A percentile compares a stretch with the other conserved stretches of the same genome.
Conservation (phyloP, 2,888 invertebrate genomes). For the Euproctis similis region DNA sequence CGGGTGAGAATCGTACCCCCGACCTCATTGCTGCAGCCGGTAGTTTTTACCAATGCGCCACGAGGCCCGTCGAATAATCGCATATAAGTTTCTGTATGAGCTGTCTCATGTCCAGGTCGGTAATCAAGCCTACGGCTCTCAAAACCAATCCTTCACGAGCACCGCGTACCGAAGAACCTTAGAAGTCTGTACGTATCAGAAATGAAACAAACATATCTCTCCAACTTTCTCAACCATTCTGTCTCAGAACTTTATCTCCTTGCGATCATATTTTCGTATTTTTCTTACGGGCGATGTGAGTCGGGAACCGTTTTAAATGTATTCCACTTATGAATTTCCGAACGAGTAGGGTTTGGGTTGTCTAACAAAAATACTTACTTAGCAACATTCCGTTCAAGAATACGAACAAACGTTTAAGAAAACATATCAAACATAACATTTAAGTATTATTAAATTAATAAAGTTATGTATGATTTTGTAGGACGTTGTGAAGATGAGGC, state of each 20-base stretch:
- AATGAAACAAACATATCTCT: slow-evolving; percentile 47
- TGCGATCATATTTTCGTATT: slow-evolving; percentile 55
- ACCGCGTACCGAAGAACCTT: too few relatives aligned
- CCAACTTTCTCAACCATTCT: slow-evolving; percentile 37
- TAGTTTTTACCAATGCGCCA: too few relatives aligned
- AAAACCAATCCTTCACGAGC: too few relatives aligned
- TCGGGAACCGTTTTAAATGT: slow-evolving; percentile 50
- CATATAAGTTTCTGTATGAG: too few relatives aligned
- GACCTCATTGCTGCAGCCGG: too few relatives aligned
- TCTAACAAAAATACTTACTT: slow-evolving; percentile 61
- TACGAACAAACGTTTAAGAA: slow-evolving; percentile 49
- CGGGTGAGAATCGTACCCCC: too few relatives aligned
- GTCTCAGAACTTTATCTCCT: slow-evolving; percentile 37
- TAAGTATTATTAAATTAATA: slow-evolving; percentile 50
- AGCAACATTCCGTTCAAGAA: slow-evolving; percentile 36
- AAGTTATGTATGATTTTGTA: slow-evolving; percentile 37
- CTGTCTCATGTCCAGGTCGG: too few relatives aligned
- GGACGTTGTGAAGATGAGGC: slow-evolving; percentile 16
- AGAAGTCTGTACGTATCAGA: slow-evolving; percentile 34
- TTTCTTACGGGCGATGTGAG: slow-evolving; percentile 46
- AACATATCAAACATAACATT: slow-evolving; percentile 34
- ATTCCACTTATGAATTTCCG: slow-evolving; percentile 58
- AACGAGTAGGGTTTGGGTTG: slow-evolving; percentile 37
- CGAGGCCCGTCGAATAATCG: too few relatives aligned
- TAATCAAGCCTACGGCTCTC: too few relatives aligned